A percentile compares a stretch with the other conserved stretches of the same genome.
These are phyloP conservation scores for Remorina albescens DNA, from an alignment of 2,797 vertebrate genomes.

Conservation along the genomic window DNA sequence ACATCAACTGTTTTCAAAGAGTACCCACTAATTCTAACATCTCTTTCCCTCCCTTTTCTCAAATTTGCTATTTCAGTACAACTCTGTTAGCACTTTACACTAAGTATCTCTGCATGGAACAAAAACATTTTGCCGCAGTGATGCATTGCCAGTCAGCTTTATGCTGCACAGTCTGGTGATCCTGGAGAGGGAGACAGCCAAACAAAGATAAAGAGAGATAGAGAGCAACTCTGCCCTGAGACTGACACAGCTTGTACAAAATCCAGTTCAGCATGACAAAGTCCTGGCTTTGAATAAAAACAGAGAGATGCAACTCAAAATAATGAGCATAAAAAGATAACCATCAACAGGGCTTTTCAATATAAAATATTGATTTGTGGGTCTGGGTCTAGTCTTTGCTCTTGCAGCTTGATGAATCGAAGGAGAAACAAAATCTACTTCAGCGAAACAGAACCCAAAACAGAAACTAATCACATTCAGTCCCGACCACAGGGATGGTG, in stretches of 20 bases:
- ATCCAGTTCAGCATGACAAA: conserved; percentile 59
- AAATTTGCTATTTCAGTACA: conserved; percentile 51
- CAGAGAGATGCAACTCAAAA: conserved; percentile 47
- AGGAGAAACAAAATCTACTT: conserved; percentile 21
- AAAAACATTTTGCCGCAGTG: conserved; percentile 66
- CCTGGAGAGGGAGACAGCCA: conserved; percentile 61
- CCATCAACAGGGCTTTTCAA: conserved; percentile 42
- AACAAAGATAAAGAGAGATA: conserved; percentile 55
- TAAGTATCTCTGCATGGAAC: conserved; percentile 59
- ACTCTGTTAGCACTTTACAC: conserved; percentile 63
- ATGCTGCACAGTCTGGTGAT: conserved; percentile 71
- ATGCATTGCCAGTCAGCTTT: conserved; percentile 75
- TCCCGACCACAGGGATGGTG: neutral
- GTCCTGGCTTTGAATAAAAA: conserved; percentile 56
- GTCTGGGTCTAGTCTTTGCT: conserved; percentile 18
- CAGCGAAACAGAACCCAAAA: conserved; percentile 32
- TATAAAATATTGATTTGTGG: conserved; percentile 41
- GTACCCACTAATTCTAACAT: conserved; percentile 32
- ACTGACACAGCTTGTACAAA: conserved; percentile 48
- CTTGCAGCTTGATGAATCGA: conserved; percentile 12
- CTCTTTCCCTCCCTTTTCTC: conserved; percentile 35
- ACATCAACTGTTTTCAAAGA: conserved; percentile 21
- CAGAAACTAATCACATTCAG: conserved; percentile 33
- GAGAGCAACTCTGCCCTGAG: conserved; percentile 37
- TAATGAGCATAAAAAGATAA: conserved; percentile 59